phyloP scores from a whole-genome alignment of 2,888 invertebrate genomes.

The Rapana venosa region DNA sequence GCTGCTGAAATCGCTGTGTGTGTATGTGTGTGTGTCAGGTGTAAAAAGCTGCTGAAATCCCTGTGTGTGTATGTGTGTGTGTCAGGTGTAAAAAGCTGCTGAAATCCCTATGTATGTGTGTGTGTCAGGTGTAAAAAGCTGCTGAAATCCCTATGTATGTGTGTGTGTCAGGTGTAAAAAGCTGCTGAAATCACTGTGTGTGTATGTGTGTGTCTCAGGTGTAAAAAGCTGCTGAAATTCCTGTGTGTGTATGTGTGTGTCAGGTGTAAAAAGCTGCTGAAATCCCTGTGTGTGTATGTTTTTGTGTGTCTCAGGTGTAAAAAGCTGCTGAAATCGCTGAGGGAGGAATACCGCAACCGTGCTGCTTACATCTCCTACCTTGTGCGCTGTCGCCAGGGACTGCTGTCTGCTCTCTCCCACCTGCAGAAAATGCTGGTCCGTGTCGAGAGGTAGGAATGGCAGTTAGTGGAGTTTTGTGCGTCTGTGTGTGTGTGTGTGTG shows the following conservation, averaged over 20 bases:
- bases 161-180: too few relatives aligned
- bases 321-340: constrained; percentile 86
- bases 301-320: constrained; percentile 82
- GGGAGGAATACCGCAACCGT: constrained; percentile 87
- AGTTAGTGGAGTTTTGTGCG: not conserved
- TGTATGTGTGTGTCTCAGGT: constrained; percentile 53
- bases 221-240: not conserved
- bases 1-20: too few relatives aligned
- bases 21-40: too few relatives aligned
- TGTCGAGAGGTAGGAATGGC: constrained; percentile 73
- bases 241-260: not conserved
- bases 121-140: not conserved
- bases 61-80: too few relatives aligned
- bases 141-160: not conserved
- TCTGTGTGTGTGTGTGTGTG: not conserved
- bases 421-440: constrained; percentile 82
- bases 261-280: not conserved
- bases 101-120: too few relatives aligned
- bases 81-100: too few relatives aligned
- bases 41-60: too few relatives aligned
- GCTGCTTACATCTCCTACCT: constrained; percentile 91
- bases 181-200: too few relatives aligned
- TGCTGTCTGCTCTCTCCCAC: constrained; percentile 87
- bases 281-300: constrained; percentile 5
- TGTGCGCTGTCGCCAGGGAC: constrained; percentile 87